Base-by-base conservation (phyloP, 2,888 invertebrate genomes). In the Trimorus sp. region DNA sequence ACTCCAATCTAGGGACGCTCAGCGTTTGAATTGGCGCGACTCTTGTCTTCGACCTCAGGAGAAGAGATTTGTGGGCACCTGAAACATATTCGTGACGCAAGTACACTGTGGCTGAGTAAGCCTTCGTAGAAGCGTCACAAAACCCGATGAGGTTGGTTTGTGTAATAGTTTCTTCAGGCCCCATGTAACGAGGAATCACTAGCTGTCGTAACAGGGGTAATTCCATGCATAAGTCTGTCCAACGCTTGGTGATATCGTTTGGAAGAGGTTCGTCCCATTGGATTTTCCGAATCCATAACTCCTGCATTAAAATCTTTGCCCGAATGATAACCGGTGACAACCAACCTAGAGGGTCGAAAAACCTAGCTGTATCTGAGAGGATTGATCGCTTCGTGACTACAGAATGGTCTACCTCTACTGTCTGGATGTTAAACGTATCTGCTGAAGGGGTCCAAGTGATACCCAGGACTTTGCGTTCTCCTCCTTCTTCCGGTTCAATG, bases 261-360 rank as follows among this genome's bases (percentile, higher is more conserved):
- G 40, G 2, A 42, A 59, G 6, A n/a, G 5, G 2, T 12, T 59
- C 40, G 38, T 59, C 59, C 59, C 59, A 59, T 9, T 15, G 40
- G 4, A 16, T 11, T 15, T 59, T 40, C 8, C 15, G n/a, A 1
- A 59, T 8, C 59, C 59, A 59, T 5, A 59, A 8, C 1, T 4
- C 2, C 37, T 62, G 62, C 6, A 62, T 16, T 0, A 62, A 1
- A 4, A 49, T n/a, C 14, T 62, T 62, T 0, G 62, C 62, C 12
- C 62, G 62, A 36, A 62, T 49, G 9, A 36, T 37, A 2, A 62
- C 3, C 5, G 62, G 62, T 7, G 48, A 49, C 1, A 62, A 49
- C 48, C 48, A 62, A 36, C 48, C 62, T 12, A 60, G 6, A 1
- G 42, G 16, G 16, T 60, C 59, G 16, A 60, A 60, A 8, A 60